phyloP scores from a whole-genome alignment of 1,140 invertebrate species.

The Melipona quadrifasciata region DNA sequence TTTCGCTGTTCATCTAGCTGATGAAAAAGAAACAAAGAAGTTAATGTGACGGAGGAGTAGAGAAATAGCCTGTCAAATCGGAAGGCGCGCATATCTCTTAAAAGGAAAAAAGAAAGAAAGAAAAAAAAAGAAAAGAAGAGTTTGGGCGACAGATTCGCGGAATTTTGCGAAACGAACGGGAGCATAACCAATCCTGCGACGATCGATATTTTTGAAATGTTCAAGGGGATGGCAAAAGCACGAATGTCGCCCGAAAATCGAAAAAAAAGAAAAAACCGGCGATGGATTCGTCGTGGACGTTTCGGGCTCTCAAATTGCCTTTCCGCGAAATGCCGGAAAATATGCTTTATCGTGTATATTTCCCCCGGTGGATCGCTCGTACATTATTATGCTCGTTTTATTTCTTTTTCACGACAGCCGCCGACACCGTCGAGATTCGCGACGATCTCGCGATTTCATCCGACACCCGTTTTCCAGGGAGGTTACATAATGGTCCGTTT shows the following conservation, averaged over 20 bases:
- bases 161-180: background rate
- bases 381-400: background rate
- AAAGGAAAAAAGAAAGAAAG: background rate
- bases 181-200: background rate
- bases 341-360: background rate
- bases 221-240: background rate
- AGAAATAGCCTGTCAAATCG: background rate
- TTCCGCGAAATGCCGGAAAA: background rate
- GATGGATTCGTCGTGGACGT: background rate
- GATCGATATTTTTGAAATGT: background rate
- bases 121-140: background rate
- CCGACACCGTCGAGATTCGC: background rate
- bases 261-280: background rate
- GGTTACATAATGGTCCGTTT: background rate
- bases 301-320: background rate
- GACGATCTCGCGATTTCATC: background rate
- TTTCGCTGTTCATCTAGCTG: background rate
- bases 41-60: background rate
- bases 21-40: background rate
- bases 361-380: background rate
- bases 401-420: background rate
- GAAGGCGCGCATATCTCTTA: background rate
- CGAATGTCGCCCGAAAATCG: background rate
- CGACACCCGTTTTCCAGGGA: background rate
- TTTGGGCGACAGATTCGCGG: background rate